These are phyloP conservation scores for Pseudomyrmex concolor DNA, from an alignment of 1,140 invertebrate genomes.

Conservation along the genomic window DNA sequence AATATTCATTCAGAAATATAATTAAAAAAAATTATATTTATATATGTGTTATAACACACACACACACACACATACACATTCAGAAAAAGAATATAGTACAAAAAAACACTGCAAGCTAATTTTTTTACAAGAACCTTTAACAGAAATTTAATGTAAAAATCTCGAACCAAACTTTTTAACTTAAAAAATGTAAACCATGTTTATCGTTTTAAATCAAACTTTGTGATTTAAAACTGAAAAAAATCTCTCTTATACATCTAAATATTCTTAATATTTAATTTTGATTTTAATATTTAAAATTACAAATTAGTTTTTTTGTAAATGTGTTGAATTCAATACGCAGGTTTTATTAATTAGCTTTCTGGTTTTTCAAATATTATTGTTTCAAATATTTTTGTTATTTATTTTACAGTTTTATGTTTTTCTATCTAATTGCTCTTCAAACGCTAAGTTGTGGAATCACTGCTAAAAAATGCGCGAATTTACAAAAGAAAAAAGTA, in stretches of 20 bases:
- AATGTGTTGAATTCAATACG: no score
- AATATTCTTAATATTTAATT: no score
- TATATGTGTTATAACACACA: no score
- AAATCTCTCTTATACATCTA: not conserved
- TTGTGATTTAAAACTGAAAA: not conserved
- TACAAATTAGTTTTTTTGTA: no score
- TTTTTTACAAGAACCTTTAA: not conserved
- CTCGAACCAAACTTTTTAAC: not conserved
- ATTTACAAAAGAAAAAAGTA: not conserved
- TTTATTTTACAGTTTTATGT: no score
- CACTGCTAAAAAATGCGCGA: slow-evolving; percentile 8
- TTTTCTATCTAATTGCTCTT: not conserved
- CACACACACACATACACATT: not conserved
- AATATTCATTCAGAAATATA: no score
- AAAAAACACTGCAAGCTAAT: not conserved
- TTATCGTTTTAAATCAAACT: not conserved
- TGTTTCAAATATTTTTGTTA: slow-evolving; percentile 9
- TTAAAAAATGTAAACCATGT: not conserved
- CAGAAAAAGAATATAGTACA: not conserved
- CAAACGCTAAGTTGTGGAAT: slow-evolving; percentile 1
- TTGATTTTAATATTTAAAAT: no score
- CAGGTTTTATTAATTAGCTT: no score
- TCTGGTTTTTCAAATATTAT: slow-evolving; percentile 5
- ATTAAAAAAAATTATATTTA: no score
- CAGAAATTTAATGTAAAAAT: not conserved